A percentile compares a stretch with the other conserved stretches of the same genome.
These are phyloP conservation scores for Coreoperca whiteheadi DNA, from an alignment of 2,113 vertebrate genomes.

Conservation along the genomic window DNA sequence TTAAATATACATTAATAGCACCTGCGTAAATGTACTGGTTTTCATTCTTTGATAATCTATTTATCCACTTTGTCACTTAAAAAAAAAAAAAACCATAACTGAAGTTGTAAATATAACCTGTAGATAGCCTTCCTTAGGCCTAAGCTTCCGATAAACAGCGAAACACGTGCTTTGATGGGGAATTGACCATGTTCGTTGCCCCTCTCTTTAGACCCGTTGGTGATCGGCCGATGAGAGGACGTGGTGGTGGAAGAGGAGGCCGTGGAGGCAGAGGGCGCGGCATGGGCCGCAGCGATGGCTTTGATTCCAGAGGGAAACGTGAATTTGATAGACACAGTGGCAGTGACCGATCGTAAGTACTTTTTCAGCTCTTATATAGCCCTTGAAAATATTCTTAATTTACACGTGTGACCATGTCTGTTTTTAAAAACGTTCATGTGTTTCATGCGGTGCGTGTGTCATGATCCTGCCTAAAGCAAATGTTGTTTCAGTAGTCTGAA, in stretches of 20 bases:
- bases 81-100: too few relatives aligned
- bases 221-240: slow-evolving; percentile 93
- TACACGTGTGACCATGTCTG: not conserved
- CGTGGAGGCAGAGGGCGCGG: slow-evolving; percentile 94
- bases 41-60: not conserved
- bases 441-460: not conserved
- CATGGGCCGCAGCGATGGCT: slow-evolving; percentile 94
- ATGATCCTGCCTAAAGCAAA: slow-evolving; percentile 62
- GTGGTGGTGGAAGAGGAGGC: slow-evolving; percentile 85
- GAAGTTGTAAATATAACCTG: not conserved
- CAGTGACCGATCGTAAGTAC: slow-evolving; percentile 97
- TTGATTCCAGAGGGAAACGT: slow-evolving; percentile 96
- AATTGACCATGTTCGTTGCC: not conserved
- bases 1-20: not conserved
- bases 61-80: not conserved
- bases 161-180: not conserved
- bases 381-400: not conserved
- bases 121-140: not conserved
- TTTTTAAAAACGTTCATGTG: not conserved
- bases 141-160: not conserved
- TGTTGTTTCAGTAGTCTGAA: slow-evolving; percentile 96
- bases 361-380: not conserved
- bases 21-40: not conserved
- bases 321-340: slow-evolving; percentile 99
- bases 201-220: slow-evolving; percentile 85